phyloP scores from a whole-genome alignment of 2,797 vertebrate species.

The Allobates femoralis region DNA sequence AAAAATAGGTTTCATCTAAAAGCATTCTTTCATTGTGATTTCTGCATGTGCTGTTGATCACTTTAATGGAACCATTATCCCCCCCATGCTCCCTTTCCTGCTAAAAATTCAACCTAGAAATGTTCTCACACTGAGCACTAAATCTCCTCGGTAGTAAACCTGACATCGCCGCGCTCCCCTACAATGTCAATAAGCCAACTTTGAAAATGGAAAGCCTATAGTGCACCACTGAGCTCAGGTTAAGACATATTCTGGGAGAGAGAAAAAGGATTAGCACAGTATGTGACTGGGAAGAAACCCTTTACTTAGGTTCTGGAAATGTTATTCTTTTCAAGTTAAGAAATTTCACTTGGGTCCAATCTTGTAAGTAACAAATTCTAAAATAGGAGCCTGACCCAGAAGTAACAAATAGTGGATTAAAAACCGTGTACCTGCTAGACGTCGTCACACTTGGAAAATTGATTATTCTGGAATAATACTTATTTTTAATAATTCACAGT shows the following conservation, averaged over 20 bases:
- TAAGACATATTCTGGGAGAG: not conserved
- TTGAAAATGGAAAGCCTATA: conserved; percentile 56
- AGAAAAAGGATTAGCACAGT: not conserved
- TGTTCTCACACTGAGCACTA: conserved; percentile 63
- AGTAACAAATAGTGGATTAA: not conserved
- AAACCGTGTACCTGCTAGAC: not conserved
- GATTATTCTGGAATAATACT: not conserved
- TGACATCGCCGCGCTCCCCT: conserved; percentile 63
- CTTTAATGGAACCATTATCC: conserved; percentile 72
- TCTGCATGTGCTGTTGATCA: conserved; percentile 67
- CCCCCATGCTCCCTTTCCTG: conserved; percentile 66
- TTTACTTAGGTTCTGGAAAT: not conserved
- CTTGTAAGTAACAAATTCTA: not conserved
- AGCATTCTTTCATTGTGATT: conserved; percentile 64
- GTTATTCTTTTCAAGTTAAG: not conserved
- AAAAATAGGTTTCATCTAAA: conserved; percentile 67
- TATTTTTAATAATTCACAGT: no score
- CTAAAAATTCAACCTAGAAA: conserved; percentile 67
- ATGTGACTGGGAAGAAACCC: not conserved
- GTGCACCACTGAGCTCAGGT: not conserved
- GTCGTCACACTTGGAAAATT: not conserved
- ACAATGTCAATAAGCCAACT: conserved; percentile 62
- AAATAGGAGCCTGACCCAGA: not conserved
- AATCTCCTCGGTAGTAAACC: conserved; percentile 67
- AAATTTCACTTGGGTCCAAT: not conserved